Percentiles rank a stretch among this genome's conserved stretches.
Conservation (phyloP, 92 coral and sea anemone species). For the Micromussa lordhowensis region DNA sequence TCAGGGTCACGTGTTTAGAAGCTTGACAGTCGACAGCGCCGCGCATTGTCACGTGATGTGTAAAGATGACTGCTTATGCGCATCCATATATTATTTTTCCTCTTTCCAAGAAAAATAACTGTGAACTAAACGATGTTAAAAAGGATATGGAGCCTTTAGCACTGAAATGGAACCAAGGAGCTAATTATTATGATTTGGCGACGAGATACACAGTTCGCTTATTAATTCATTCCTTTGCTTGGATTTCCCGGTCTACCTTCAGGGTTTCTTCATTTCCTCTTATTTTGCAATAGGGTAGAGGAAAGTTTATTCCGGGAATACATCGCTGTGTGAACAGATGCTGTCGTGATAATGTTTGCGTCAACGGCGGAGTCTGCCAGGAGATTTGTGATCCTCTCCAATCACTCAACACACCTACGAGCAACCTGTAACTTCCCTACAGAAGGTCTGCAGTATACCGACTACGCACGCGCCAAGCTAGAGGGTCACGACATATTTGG, state of each 20-base stretch:
- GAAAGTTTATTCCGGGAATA: neutral
- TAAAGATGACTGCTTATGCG: constrained; percentile 1
- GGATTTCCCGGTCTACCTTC: no score
- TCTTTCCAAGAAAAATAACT: neutral
- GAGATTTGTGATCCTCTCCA: constrained; percentile 40
- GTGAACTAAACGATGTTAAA: constrained; percentile 11
- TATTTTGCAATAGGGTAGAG: neutral
- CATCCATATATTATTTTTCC: constrained; percentile 23
- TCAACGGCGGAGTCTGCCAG: constrained; percentile 48
- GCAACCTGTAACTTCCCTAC: constrained; percentile 45
- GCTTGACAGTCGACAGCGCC: neutral
- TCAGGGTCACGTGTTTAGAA: constrained; percentile 13
- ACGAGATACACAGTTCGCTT: neutral
- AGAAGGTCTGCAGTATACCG: constrained; percentile 7
- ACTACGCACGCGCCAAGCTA: constrained; percentile 30
- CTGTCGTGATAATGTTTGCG: constrained; percentile 31
- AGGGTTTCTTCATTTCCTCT: no score
- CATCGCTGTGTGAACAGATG: constrained; percentile 13
- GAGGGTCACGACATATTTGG: neutral
- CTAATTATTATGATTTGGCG: constrained; percentile 6
- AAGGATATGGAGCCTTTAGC: constrained; percentile 6
- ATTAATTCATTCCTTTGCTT: no score
- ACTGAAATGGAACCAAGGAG: constrained; percentile 13
- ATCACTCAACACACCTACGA: constrained; percentile 17
- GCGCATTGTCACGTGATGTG: constrained; percentile 15